A percentile compares a stretch with the other conserved stretches of the same genome.
phyloP scores from a whole-genome alignment of 2,888 invertebrate species.

The Saturnia pavonia region DNA sequence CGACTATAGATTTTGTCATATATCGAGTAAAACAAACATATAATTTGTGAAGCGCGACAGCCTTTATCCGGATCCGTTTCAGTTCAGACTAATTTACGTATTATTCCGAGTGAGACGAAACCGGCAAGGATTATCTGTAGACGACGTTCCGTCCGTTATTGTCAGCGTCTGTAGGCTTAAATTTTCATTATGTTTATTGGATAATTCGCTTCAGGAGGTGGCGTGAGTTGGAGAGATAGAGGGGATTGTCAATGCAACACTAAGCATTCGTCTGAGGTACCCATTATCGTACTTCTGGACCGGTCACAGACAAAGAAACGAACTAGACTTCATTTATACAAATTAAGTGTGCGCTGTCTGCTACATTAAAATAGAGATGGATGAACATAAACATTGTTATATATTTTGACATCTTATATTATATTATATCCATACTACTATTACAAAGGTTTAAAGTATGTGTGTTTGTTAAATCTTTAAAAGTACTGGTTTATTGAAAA shows the following conservation, averaged over 20 bases:
- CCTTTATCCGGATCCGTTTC: conserved; percentile 7
- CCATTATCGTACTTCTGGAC: conserved; percentile 41
- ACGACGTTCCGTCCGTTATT: conserved; percentile 65
- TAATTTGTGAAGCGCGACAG: conserved; percentile 2
- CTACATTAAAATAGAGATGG: too few species aligned
- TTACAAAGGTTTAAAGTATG: too few species aligned
- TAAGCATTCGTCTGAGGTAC: conserved; percentile 65
- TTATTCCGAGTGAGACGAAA: conserved; percentile 22
- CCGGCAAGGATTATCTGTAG: conserved; percentile 66
- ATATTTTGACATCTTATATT: too few species aligned
- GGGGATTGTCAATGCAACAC: conserved; percentile 77
- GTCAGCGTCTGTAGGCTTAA: conserved; percentile 76
- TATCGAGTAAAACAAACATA: background rate
- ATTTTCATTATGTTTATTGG: conserved; percentile 82
- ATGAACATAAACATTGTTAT: too few species aligned
- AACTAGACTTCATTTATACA: conserved; percentile 13
- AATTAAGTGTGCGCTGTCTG: background rate
- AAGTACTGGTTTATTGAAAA: too few species aligned
- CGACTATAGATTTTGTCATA: background rate
- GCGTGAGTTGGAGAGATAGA: conserved; percentile 74
- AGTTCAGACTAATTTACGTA: conserved; percentile 24
- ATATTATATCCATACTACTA: too few species aligned
- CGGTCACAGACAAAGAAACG: conserved; percentile 29
- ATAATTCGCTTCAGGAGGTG: conserved; percentile 70
- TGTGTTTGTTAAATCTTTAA: too few species aligned